Conservation (phyloP, 2,888 invertebrate species). For the Andrena camellia region DNA sequence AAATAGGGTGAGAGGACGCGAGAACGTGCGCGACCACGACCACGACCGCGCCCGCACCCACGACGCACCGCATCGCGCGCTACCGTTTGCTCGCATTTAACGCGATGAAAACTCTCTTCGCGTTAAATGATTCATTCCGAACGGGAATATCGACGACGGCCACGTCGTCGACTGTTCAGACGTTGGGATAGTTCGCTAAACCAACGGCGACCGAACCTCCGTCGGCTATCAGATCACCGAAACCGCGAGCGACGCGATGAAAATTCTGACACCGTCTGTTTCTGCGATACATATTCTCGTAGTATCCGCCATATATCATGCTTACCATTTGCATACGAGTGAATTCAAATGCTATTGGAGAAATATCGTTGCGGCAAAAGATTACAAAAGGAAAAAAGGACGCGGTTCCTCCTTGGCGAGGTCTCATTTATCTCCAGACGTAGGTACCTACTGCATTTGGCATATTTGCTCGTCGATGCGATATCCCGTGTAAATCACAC, state of each 20-base stretch:
- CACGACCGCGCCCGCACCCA: neutral
- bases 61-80: neutral
- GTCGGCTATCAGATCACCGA: conserved; percentile 15
- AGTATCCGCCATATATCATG: conserved; percentile 49
- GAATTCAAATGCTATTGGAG: conserved; percentile 49
- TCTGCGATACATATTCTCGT: conserved; percentile 37
- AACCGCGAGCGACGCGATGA: conserved; percentile 33
- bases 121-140: conserved; percentile 60
- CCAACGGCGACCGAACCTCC: neutral
- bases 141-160: conserved; percentile 42
- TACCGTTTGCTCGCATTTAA: conserved; percentile 3
- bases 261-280: conserved; percentile 53
- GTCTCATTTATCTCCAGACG: conserved; percentile 64
- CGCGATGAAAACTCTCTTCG: conserved; percentile 57
- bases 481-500: conserved; percentile 69
- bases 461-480: conserved; percentile 61
- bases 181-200: neutral
- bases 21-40: conserved; percentile 11
- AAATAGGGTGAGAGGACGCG: conserved; percentile 70
- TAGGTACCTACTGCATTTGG: conserved; percentile 53
- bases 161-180: neutral
- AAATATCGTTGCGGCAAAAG: conserved; percentile 49
- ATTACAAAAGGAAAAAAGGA: conserved; percentile 48
- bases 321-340: conserved; percentile 46
- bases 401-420: conserved; percentile 37